Conservation (phyloP, 1,140 invertebrate species). For the Myzus persicae region DNA sequence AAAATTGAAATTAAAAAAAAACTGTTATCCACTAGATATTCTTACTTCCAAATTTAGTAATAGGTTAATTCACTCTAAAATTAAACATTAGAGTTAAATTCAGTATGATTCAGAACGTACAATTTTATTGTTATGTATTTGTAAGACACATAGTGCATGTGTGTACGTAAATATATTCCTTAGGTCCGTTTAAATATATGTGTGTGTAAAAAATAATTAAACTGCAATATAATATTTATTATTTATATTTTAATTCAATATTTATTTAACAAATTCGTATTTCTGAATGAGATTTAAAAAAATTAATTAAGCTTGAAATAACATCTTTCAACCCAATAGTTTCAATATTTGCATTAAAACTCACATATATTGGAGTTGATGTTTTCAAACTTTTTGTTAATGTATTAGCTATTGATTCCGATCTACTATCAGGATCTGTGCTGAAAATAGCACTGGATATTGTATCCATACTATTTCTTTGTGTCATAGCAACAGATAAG, state of each 20-base stretch:
- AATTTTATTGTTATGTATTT: no score
- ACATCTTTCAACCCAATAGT: constrained; percentile 15
- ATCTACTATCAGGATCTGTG: constrained; percentile 50
- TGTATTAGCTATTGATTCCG: constrained; percentile 28
- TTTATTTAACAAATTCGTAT: background rate
- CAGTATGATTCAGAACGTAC: no score
- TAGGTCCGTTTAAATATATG: no score
- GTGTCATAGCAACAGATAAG: constrained; percentile 42
- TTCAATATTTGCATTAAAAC: constrained; percentile 52
- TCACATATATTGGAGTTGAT: constrained; percentile 42
- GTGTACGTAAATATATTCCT: background rate
- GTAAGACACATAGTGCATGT: no score
- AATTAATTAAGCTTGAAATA: constrained; percentile 17
- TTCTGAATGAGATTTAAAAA: constrained; percentile 24
- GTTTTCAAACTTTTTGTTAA: constrained; percentile 43
- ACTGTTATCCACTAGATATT: no score
- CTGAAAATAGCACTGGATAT: constrained; percentile 41
- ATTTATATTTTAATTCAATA: background rate
- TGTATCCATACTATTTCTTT: constrained; percentile 33
- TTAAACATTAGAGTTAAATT: no score
- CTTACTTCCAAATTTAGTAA: no score
- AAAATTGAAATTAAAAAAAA: no score
- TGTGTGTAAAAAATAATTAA: background rate
- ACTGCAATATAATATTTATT: background rate
- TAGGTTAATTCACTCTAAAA: no score